A percentile compares a stretch with the other conserved stretches of the same genome.
phyloP scores from a whole-genome alignment of 2,888 invertebrate species.

The Acrobasis consociella region DNA sequence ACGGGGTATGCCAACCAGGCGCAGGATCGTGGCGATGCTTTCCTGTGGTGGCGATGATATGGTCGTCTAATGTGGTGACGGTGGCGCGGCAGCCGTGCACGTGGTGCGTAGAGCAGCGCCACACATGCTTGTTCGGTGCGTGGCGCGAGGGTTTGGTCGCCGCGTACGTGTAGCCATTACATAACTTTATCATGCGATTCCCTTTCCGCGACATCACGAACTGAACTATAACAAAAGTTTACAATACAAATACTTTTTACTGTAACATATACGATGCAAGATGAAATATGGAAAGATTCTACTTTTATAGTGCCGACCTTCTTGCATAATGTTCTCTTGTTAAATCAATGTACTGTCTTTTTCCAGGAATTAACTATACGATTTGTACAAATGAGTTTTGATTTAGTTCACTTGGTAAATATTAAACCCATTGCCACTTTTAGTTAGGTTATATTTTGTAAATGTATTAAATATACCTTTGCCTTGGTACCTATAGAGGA shows the following conservation, averaged over 20 bases:
- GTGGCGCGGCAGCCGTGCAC: conserved; percentile 36
- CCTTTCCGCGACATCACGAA: conserved; percentile 6
- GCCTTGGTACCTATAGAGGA: too few species aligned
- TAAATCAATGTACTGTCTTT: too few species aligned
- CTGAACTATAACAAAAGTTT: neutral
- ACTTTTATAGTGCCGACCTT: too few species aligned
- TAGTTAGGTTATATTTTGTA: too few species aligned
- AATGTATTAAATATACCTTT: too few species aligned
- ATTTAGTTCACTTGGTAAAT: too few species aligned
- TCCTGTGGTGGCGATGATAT: neutral
- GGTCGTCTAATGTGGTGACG: neutral
- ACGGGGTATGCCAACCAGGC: conserved; percentile 2
- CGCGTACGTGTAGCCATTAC: neutral
- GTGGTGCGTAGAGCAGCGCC: conserved; percentile 37
- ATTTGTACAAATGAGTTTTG: too few species aligned
- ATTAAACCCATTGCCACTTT: too few species aligned
- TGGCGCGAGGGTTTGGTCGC: neutral
- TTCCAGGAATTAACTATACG: too few species aligned
- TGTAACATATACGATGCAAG: neutral
- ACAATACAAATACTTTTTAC: neutral
- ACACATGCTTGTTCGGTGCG: neutral
- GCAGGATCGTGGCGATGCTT: conserved; percentile 5
- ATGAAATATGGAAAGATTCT: neutral
- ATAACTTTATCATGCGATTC: neutral
- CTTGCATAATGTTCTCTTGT: too few species aligned